Evolutionary conservation across 2,888 invertebrate genomes (phyloP).

Genomic region (Cephus pulcher): DNA sequence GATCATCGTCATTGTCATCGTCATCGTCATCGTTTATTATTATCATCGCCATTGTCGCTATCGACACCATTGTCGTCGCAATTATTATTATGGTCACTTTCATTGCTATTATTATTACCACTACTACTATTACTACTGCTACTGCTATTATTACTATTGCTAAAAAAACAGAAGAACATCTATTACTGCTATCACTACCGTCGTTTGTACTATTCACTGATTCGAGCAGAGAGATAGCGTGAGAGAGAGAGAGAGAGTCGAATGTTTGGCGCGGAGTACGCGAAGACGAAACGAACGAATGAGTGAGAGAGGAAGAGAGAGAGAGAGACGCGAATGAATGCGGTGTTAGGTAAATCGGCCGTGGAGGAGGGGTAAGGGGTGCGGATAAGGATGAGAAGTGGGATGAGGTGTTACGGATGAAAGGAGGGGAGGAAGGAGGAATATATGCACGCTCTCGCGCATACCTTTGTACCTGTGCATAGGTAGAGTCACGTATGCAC

Average conservation of each 20-base stretch:
- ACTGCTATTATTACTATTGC: not conserved
- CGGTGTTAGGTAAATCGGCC: not conserved
- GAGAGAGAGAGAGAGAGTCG: slow-evolving; percentile 5
- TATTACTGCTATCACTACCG: not conserved
- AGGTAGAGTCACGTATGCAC: slow-evolving; percentile 28
- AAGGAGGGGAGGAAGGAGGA: slow-evolving; percentile 24
- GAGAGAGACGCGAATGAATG: not conserved
- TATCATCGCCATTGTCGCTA: too few relatives aligned
- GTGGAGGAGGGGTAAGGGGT: not conserved
- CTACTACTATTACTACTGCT: not conserved
- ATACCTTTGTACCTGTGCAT: slow-evolving; percentile 37
- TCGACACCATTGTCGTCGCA: too few relatives aligned
- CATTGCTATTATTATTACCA: not conserved
- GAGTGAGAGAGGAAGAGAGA: not conserved
- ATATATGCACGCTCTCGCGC: slow-evolving; percentile 36
- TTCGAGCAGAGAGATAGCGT: slow-evolving; percentile 4
- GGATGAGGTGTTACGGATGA: not conserved
- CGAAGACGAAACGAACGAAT: not conserved
- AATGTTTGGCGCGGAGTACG: not conserved
- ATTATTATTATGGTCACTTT: not conserved
- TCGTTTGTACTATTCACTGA: not conserved
- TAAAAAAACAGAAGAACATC: not conserved
- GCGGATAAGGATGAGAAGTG: not conserved
- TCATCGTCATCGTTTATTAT: too few relatives aligned
- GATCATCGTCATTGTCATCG: slow-evolving; percentile 26